These are phyloP conservation scores for Ethmia dodecea DNA, from an alignment of 2,888 invertebrate species.

Conservation along the genomic window DNA sequence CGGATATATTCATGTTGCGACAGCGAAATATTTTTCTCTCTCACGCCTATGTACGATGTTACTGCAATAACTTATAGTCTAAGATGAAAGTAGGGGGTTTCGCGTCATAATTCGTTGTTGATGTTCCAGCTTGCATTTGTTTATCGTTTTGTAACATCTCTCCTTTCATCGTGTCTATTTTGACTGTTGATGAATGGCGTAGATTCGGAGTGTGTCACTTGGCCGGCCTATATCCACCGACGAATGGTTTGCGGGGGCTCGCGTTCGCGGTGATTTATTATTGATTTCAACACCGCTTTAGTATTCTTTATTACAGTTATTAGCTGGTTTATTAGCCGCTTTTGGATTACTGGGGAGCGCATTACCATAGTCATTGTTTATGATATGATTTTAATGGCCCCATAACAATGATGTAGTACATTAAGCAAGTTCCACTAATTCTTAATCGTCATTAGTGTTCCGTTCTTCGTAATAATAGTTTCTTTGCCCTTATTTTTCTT, in stretches of 20 bases:
- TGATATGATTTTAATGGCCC: too few relatives aligned
- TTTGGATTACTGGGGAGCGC: background rate
- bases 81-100: too few relatives aligned
- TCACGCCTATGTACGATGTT: background rate
- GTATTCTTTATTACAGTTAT: conserved; percentile 5
- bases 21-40: conserved; percentile 2
- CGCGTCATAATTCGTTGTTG: too few relatives aligned
- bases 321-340: conserved; percentile 1
- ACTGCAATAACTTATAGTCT: too few relatives aligned
- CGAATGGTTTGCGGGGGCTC: background rate
- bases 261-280: conserved; percentile 3
- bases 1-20: conserved; percentile 7
- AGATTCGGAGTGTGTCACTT: conserved; percentile 1
- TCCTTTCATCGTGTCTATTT: conserved; percentile 6
- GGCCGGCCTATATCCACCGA: conserved; percentile 5
- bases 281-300: conserved; percentile 4
- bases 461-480: too few relatives aligned
- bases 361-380: background rate
- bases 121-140: too few relatives aligned
- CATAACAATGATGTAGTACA: too few relatives aligned
- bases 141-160: conserved; percentile 6
- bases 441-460: too few relatives aligned
- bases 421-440: too few relatives aligned
- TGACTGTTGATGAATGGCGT: conserved; percentile 6
- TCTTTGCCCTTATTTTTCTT: too few relatives aligned